phyloP scores from a whole-genome alignment of 2,797 vertebrate species.

The Xenops minutus region DNA sequence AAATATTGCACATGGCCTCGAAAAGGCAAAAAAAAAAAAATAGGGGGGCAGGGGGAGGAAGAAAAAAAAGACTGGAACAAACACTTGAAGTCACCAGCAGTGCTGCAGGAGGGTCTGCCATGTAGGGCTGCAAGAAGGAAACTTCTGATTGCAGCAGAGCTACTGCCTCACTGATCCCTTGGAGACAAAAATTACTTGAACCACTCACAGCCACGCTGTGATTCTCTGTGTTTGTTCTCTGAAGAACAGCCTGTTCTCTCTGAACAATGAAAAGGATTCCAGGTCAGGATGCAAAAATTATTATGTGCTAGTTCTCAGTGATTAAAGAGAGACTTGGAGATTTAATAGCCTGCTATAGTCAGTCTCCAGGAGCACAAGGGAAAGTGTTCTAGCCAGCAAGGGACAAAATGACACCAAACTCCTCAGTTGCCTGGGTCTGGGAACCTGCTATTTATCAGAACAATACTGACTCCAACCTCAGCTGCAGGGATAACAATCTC shows the following conservation, averaged over 20 bases:
- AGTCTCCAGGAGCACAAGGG: neutral
- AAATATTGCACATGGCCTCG: neutral
- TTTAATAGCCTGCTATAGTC: constrained; percentile 30
- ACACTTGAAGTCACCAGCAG: neutral
- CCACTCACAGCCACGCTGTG: neutral
- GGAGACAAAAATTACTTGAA: constrained; percentile 31
- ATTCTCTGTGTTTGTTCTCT: constrained; percentile 22
- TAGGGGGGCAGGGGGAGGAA: too few species aligned
- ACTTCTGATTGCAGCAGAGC: neutral
- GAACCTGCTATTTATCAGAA: neutral
- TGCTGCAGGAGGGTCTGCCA: constrained; percentile 1
- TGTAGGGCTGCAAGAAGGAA: neutral
- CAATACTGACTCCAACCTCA: neutral
- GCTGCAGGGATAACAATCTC: neutral
- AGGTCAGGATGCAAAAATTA: constrained; percentile 61
- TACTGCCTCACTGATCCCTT: neutral
- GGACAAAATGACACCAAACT: neutral
- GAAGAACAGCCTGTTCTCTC: constrained; percentile 56
- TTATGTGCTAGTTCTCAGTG: constrained; percentile 38
- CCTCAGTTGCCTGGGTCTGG: neutral
- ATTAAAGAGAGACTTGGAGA: constrained; percentile 54
- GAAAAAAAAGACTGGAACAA: neutral
- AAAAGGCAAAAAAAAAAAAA: accelerated
- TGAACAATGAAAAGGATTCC: constrained; percentile 59
- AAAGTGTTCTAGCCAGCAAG: neutral